A percentile compares a stretch with the other conserved stretches of the same genome.
phyloP scores from a whole-genome alignment of 2,888 invertebrate species.

The Xestia sexstrigata region DNA sequence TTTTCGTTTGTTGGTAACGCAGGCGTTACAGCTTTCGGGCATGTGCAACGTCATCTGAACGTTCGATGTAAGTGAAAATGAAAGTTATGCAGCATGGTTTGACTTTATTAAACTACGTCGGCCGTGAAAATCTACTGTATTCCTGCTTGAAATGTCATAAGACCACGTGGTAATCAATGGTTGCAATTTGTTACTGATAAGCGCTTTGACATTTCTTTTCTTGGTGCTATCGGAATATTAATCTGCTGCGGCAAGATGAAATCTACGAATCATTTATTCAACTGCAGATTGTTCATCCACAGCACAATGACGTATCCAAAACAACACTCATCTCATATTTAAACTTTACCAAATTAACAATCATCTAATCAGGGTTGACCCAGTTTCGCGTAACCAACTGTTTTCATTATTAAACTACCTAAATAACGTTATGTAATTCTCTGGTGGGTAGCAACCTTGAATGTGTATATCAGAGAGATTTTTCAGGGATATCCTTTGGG shows the following conservation, averaged over 20 bases:
- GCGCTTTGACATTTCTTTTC: constrained; percentile 7
- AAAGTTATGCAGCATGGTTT: constrained; percentile 51
- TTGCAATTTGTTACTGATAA: constrained; percentile 44
- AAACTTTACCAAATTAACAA: constrained; percentile 51
- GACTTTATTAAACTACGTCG: constrained; percentile 49
- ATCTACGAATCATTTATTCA: not conserved
- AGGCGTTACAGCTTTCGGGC: constrained; percentile 52
- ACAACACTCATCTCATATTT: constrained; percentile 31
- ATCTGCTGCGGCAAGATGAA: not conserved
- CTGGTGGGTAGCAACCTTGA: constrained; percentile 45
- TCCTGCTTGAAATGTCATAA: not conserved
- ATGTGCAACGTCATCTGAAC: constrained; percentile 50
- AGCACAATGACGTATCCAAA: constrained; percentile 13
- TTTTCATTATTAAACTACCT: constrained; percentile 59
- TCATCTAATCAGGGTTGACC: constrained; percentile 56
- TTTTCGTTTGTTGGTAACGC: constrained; percentile 53
- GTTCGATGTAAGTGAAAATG: constrained; percentile 58
- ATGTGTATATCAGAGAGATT: constrained; percentile 37
- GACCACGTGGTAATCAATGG: constrained; percentile 44
- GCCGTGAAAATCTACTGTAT: constrained; percentile 41
- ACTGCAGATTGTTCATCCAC: constrained; percentile 15
- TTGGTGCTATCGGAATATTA: not conserved
- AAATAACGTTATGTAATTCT: constrained; percentile 64
- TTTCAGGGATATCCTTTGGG: constrained; percentile 53
- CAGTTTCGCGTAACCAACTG: constrained; percentile 50